These are phyloP conservation scores for Ephydatia muelleri DNA, from an alignment of 37 sponge, comb jelly and placozoan species.

Conservation along the genomic window DNA sequence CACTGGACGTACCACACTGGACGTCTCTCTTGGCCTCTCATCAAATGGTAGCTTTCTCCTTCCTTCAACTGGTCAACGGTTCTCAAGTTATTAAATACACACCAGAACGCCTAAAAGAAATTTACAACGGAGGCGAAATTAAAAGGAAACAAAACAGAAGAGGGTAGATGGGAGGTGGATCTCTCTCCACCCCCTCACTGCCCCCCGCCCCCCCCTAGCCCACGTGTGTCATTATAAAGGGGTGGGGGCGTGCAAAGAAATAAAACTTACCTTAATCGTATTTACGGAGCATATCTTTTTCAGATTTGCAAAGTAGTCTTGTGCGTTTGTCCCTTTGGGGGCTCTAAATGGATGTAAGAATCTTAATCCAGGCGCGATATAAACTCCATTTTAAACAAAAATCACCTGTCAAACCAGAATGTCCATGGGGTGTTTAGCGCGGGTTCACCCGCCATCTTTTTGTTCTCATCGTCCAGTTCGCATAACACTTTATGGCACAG, in stretches of 20 bases:
- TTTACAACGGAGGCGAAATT: too few species aligned
- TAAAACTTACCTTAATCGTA: conserved; percentile 56
- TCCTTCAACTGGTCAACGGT: conserved; percentile 38
- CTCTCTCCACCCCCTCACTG: not conserved
- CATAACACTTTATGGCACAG: too few species aligned
- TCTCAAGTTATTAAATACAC: conserved; percentile 65
- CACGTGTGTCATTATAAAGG: too few species aligned
- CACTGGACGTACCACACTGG: conserved; percentile 70
- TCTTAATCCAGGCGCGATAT: not conserved
- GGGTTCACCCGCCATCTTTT: not conserved
- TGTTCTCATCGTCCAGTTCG: not conserved
- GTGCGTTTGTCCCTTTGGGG: conserved; percentile 23
- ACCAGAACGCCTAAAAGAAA: conserved; percentile 63
- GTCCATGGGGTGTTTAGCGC: conserved; percentile 62
- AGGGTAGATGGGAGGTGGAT: not conserved
- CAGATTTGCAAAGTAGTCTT: conserved; percentile 48
- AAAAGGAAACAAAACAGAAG: not conserved
- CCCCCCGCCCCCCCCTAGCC: too few species aligned
- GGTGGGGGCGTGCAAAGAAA: not conserved
- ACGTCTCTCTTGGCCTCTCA: conserved; percentile 41
- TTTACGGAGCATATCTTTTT: conserved; percentile 38
- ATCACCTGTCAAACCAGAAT: conserved; percentile 78
- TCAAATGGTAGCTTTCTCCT: conserved; percentile 72
- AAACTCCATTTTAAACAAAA: not conserved
- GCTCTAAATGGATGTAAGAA: conserved; percentile 4